Percentiles rank a stretch among this genome's conserved stretches.
Conservation (phyloP, 2,113 vertebrate species). For the Vimba vimba region DNA sequence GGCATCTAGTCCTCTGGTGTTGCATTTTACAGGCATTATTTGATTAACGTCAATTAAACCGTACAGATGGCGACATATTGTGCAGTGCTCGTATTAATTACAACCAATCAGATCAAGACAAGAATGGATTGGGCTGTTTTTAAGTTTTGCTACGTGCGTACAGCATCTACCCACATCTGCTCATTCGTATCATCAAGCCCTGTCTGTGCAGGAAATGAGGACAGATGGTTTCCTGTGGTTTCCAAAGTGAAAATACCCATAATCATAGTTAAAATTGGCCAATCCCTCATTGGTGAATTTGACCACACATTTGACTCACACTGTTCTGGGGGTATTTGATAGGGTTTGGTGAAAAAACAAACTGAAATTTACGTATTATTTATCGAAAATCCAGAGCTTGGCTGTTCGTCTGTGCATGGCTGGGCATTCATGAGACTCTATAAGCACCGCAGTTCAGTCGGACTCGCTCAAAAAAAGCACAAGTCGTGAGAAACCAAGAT, state of each 20-base stretch:
- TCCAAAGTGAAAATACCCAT: background rate
- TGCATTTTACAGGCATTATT: background rate
- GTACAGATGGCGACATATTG: background rate
- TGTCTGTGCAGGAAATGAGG: background rate
- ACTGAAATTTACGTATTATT: no score
- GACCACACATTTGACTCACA: background rate
- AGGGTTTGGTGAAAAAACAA: no score
- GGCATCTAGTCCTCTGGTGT: background rate
- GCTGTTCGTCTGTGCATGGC: no score
- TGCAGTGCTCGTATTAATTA: background rate
- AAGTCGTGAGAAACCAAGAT: no score
- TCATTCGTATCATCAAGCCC: background rate
- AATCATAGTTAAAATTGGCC: background rate
- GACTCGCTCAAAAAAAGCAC: no score
- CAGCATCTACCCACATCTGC: background rate
- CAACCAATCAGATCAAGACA: background rate
- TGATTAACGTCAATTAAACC: constrained; percentile 20
- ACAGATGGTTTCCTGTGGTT: background rate
- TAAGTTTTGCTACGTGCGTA: background rate
- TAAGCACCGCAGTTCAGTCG: no score
- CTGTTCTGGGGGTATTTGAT: no score
- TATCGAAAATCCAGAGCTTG: no score
- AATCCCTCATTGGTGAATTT: background rate
- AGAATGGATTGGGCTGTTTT: constrained; percentile 5
- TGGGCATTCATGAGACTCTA: no score